Conservation (phyloP, 2,113 vertebrate species). For the Podiceps cristatus region DNA sequence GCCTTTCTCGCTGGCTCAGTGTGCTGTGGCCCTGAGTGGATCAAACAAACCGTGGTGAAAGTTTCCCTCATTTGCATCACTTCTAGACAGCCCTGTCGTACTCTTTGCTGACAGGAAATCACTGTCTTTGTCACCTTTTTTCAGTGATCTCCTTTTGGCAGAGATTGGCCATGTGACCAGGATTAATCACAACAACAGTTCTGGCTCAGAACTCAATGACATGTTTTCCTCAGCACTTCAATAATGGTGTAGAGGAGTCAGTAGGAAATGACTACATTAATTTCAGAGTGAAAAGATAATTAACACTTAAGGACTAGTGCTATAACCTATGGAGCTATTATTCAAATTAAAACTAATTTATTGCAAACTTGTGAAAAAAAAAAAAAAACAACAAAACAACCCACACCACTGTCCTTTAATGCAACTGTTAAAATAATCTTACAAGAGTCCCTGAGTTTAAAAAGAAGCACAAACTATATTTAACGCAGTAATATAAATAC, state of each 20-base stretch:
- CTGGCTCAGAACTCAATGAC: conserved; percentile 82
- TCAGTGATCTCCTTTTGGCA: conserved; percentile 85
- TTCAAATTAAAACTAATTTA: conserved; percentile 80
- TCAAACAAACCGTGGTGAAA: conserved; percentile 84
- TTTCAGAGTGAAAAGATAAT: conserved; percentile 83
- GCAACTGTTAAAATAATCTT: conserved; percentile 64
- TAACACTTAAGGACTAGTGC: conserved; percentile 78
- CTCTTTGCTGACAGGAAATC: conserved; percentile 88
- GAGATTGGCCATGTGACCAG: conserved; percentile 84
- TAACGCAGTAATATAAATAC: conserved; percentile 60
- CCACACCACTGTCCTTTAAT: neutral
- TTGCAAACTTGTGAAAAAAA: conserved; percentile 66
- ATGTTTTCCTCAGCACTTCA: conserved; percentile 82
- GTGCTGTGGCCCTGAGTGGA: conserved; percentile 77
- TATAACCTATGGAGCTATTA: conserved; percentile 79
- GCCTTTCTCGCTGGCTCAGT: conserved; percentile 58
- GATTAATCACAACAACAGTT: conserved; percentile 84
- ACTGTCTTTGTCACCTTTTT: conserved; percentile 89
- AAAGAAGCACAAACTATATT: conserved; percentile 54
- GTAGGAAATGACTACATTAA: conserved; percentile 82
- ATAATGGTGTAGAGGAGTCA: conserved; percentile 78
- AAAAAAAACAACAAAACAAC: neutral
- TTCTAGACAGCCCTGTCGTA: conserved; percentile 86
- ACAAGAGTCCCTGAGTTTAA: neutral
- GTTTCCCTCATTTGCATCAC: conserved; percentile 87